Conservation (phyloP, 2,888 invertebrate species). For the Drosophila acutilabella region DNA sequence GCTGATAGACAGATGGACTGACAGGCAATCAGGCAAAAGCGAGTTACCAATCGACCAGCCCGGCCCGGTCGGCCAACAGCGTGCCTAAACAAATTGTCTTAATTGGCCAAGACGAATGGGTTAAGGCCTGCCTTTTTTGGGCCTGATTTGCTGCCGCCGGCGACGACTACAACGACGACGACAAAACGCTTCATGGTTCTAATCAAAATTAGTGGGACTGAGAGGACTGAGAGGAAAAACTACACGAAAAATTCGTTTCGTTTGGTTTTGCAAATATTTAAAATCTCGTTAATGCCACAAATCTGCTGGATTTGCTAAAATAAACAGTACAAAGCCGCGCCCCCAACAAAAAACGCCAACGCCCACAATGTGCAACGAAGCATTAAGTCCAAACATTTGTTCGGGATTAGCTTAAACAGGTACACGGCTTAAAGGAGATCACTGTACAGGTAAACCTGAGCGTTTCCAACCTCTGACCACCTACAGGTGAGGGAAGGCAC, state of each 20-base stretch:
- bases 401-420: slow-evolving; percentile 41
- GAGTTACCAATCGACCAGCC: slow-evolving; percentile 23
- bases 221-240: background rate
- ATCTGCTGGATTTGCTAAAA: slow-evolving; percentile 62
- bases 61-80: slow-evolving; percentile 27
- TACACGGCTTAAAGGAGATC: slow-evolving; percentile 1
- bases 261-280: slow-evolving; percentile 36
- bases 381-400: slow-evolving; percentile 57
- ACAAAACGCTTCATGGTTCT: slow-evolving; percentile 55
- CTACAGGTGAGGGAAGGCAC: slow-evolving; percentile 26
- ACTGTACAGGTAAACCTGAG: slow-evolving; percentile 8
- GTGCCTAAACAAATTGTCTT: slow-evolving; percentile 67
- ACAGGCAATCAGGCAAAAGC: slow-evolving; percentile 33
- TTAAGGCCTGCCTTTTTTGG: slow-evolving; percentile 52
- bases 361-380: slow-evolving; percentile 2
- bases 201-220: slow-evolving; percentile 45
- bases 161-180: slow-evolving; percentile 44
- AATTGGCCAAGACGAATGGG: slow-evolving; percentile 69
- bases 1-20: slow-evolving; percentile 30
- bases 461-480: slow-evolving; percentile 53
- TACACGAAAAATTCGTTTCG: slow-evolving; percentile 2
- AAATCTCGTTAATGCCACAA: slow-evolving; percentile 63
- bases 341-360: slow-evolving; percentile 30
- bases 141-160: slow-evolving; percentile 25
- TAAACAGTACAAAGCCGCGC: slow-evolving; percentile 55